Percentiles rank a stretch among this genome's conserved stretches.
Evolutionary conservation across 2,888 invertebrate genomes (phyloP).

Genomic region (Nephrocerus scutellatus): DNA sequence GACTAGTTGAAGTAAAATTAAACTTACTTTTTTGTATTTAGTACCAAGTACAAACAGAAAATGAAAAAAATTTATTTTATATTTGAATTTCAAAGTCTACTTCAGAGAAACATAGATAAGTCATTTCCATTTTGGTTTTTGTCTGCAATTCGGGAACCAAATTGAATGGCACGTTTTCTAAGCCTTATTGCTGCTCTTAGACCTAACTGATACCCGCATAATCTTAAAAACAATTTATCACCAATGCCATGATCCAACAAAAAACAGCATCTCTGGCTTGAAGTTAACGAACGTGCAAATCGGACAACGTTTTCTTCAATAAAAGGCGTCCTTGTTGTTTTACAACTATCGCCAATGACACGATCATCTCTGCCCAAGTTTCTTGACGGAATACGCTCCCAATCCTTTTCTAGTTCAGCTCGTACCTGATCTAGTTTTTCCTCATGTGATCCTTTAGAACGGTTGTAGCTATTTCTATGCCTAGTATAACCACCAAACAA

Average conservation of each 20-base stretch:
- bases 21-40: too few species aligned
- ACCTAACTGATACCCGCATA: constrained; percentile 62
- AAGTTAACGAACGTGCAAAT: constrained; percentile 57
- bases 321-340: constrained; percentile 74
- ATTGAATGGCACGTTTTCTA: constrained; percentile 93
- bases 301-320: constrained; percentile 64
- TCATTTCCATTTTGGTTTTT: constrained; percentile 81
- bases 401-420: constrained; percentile 65
- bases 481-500: constrained; percentile 90
- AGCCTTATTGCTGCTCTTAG: constrained; percentile 57
- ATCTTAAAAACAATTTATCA: constrained; percentile 84
- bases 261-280: constrained; percentile 54
- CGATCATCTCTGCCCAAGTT: constrained; percentile 95
- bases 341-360: constrained; percentile 81
- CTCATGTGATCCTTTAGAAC: constrained; percentile 50
- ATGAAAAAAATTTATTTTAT: too few species aligned
- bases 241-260: constrained; percentile 65
- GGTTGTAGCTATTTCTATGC: constrained; percentile 67
- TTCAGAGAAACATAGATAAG: too few species aligned
- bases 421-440: constrained; percentile 51
- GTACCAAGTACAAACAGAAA: too few species aligned
- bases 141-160: constrained; percentile 92
- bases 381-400: constrained; percentile 76
- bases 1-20: too few species aligned
- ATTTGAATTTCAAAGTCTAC: too few species aligned